Percentiles rank a stretch among this genome's conserved stretches.
These are phyloP conservation scores for Smutsia temminckii DNA, from an alignment of 2,797 vertebrate genomes.

Conservation along the genomic window DNA sequence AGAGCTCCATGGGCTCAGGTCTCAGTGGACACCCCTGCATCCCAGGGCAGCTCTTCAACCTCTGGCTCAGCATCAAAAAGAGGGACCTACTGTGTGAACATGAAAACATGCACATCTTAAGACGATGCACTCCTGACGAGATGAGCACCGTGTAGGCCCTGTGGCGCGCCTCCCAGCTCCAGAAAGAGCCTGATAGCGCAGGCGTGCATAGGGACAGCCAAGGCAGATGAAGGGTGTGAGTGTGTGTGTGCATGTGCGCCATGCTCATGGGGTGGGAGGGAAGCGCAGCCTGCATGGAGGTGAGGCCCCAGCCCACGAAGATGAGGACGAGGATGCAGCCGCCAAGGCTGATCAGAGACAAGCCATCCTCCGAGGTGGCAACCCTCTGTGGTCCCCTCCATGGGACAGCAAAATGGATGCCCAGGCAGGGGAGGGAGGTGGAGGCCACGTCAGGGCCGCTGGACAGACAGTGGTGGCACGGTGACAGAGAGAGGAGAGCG, in stretches of 20 bases:
- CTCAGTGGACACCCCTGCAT: fast-evolving
- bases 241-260: no score
- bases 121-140: no score
- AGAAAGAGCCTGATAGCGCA: fast-evolving
- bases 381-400: no score
- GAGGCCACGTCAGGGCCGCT: fast-evolving
- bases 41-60: neutral
- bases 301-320: neutral
- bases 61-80: neutral
- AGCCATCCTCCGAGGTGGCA: fast-evolving
- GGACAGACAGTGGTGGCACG: no score
- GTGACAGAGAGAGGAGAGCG: neutral
- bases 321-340: fast-evolving
- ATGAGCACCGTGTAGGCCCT: fast-evolving
- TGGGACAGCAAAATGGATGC: neutral
- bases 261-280: neutral
- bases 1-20: neutral
- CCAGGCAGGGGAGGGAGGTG: neutral
- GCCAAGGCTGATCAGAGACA: fast-evolving
- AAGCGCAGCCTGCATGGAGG: no score
- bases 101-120: no score
- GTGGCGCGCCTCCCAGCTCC: fast-evolving
- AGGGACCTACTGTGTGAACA: no score
- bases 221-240: fast-evolving
- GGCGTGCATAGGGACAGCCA: fast-evolving